Conservation (phyloP, 2,113 vertebrate species). For the Nibea albiflora region DNA sequence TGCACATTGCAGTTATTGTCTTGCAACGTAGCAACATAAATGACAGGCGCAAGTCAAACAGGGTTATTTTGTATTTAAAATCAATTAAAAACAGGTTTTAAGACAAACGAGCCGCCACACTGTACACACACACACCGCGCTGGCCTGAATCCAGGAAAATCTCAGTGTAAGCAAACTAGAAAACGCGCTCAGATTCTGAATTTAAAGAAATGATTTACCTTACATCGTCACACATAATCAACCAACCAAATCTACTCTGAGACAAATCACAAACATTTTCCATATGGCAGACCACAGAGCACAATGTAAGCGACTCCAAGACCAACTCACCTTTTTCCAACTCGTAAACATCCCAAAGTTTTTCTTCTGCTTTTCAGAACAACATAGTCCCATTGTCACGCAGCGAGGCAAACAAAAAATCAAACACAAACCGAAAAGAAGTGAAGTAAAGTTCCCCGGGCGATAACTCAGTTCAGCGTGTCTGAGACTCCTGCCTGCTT, state of each 20-base stretch:
- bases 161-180: background rate
- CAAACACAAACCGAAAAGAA: constrained; percentile 47
- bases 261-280: background rate
- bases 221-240: background rate
- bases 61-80: no score
- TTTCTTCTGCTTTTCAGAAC: constrained; percentile 77
- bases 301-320: background rate
- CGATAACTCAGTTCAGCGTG: constrained; percentile 12
- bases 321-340: constrained; percentile 81
- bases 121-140: background rate
- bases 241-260: background rate
- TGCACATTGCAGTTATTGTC: background rate
- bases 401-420: background rate
- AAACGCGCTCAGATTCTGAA: background rate
- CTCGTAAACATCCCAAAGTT: constrained; percentile 68
- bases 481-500: constrained; percentile 41
- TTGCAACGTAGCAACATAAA: background rate
- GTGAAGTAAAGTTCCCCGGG: constrained; percentile 23
- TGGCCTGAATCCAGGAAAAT: background rate
- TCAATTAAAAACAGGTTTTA: background rate
- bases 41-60: background rate
- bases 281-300: background rate
- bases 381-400: constrained; percentile 85
- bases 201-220: background rate
- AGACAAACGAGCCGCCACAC: background rate